Evolutionary conservation across 1,140 invertebrate genomes (phyloP).

Genomic region (Ceratosolen solmsi): DNA sequence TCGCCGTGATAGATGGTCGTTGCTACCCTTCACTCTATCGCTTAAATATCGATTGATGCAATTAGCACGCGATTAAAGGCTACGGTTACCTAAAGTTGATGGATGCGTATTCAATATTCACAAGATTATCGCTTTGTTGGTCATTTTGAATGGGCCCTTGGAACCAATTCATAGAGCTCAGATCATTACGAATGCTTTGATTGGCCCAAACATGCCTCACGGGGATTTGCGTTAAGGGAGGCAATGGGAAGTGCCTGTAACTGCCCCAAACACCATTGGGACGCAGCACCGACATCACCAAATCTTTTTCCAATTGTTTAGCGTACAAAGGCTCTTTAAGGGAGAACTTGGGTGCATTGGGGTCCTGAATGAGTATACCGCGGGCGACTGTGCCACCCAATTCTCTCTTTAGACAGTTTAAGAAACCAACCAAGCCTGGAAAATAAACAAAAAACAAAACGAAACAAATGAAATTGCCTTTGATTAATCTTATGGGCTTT

Average conservation of each 20-base stretch:
- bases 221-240: conserved; percentile 66
- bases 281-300: conserved; percentile 84
- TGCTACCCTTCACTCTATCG: neutral
- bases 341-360: conserved; percentile 79
- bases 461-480: neutral
- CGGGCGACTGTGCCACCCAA: conserved; percentile 78
- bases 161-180: conserved; percentile 89
- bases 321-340: conserved; percentile 78
- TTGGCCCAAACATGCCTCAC: conserved; percentile 85
- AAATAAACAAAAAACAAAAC: too few species aligned
- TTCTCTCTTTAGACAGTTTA: conserved; percentile 83
- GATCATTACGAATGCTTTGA: conserved; percentile 85
- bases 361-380: conserved; percentile 79
- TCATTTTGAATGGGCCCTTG: conserved; percentile 74
- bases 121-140: conserved; percentile 64
- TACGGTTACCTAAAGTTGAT: conserved; percentile 77
- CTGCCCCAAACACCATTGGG: conserved; percentile 84
- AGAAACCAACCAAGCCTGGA: conserved; percentile 88
- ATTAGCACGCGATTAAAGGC: neutral
- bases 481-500: too few species aligned
- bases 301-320: conserved; percentile 80
- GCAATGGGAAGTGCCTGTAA: conserved; percentile 81
- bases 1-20: too few species aligned
- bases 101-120: conserved; percentile 78
- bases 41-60: neutral